These are phyloP conservation scores for Schmidtea mediterranea DNA, from an alignment of 1,140 invertebrate genomes.

Conservation along the genomic window DNA sequence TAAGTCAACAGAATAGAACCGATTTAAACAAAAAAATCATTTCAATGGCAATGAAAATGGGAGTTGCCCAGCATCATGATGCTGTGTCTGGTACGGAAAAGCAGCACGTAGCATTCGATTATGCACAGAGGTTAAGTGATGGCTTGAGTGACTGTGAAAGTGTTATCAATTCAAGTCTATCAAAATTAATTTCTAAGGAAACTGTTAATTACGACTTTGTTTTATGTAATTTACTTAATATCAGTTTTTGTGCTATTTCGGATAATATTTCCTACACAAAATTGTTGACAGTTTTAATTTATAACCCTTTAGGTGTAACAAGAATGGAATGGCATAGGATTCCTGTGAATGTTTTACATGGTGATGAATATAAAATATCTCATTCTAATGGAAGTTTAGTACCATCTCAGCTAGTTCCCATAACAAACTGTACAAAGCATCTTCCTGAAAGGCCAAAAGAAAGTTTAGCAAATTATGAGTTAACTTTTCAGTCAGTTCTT, in stretches of 20 bases:
- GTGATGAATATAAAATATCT: constrained; percentile 33
- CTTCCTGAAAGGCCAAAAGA: background rate
- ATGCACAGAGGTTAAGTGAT: constrained; percentile 38
- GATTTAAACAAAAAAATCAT: background rate
- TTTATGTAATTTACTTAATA: constrained; percentile 38
- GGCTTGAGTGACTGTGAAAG: constrained; percentile 29
- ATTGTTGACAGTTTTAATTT: constrained; percentile 26
- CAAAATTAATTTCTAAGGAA: constrained; percentile 17
- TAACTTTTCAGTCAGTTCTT: background rate
- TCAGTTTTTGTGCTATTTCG: constrained; percentile 31
- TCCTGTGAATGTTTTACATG: constrained; percentile 33
- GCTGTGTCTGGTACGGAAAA: constrained; percentile 17
- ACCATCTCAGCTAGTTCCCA: constrained; percentile 1
- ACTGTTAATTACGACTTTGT: constrained; percentile 23
- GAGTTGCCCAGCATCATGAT: constrained; percentile 68
- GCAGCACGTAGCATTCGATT: constrained; percentile 37
- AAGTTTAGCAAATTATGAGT: constrained; percentile 5
- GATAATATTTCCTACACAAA: constrained; percentile 28
- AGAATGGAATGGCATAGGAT: constrained; percentile 38
- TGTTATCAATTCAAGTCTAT: constrained; percentile 1
- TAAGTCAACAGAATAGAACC: background rate
- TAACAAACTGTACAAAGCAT: background rate
- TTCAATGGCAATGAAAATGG: constrained; percentile 27
- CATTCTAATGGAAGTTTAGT: constrained; percentile 30
- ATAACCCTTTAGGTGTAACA: constrained; percentile 44